Evolutionary conservation across 2,888 invertebrate species (phyloP).

Genomic region (Meteorus cinctellus): DNA sequence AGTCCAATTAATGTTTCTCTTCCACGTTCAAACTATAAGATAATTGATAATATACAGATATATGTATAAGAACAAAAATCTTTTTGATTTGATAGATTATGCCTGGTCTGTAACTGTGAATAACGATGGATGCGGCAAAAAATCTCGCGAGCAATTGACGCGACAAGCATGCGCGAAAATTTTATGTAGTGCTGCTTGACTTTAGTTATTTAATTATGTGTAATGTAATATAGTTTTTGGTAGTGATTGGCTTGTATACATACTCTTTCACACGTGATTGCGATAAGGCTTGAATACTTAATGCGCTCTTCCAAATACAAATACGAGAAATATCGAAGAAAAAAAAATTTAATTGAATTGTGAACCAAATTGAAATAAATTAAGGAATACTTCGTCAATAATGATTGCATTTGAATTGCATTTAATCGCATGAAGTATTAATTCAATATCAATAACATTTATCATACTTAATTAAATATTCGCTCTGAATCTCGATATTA

Average conservation of each 20-base stretch:
- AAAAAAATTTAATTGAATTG: slow-evolving; percentile 1
- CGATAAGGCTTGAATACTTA: neutral
- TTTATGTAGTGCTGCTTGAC: neutral
- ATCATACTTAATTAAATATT: neutral
- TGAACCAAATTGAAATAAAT: neutral
- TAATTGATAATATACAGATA: slow-evolving; percentile 34
- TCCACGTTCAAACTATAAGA: neutral
- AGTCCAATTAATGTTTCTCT: neutral
- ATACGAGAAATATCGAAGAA: neutral
- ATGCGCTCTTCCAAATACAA: neutral
- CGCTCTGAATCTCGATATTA: neutral
- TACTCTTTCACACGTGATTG: neutral
- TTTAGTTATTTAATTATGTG: neutral
- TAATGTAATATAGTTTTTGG: slow-evolving; percentile 16
- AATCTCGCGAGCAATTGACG: neutral
- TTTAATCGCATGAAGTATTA: neutral
- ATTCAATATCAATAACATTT: slow-evolving; percentile 1
- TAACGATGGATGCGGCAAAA: neutral
- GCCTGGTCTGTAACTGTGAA: neutral
- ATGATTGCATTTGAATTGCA: neutral
- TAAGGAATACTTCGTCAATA: neutral
- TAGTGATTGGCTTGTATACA: slow-evolving; percentile 31
- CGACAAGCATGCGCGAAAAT: neutral
- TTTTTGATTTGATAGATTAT: slow-evolving; percentile 12
- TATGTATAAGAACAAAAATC: slow-evolving; percentile 39